These are phyloP conservation scores for Camelus bactrianus DNA, from an alignment of 2,113 vertebrate species.

Conservation along the genomic window DNA sequence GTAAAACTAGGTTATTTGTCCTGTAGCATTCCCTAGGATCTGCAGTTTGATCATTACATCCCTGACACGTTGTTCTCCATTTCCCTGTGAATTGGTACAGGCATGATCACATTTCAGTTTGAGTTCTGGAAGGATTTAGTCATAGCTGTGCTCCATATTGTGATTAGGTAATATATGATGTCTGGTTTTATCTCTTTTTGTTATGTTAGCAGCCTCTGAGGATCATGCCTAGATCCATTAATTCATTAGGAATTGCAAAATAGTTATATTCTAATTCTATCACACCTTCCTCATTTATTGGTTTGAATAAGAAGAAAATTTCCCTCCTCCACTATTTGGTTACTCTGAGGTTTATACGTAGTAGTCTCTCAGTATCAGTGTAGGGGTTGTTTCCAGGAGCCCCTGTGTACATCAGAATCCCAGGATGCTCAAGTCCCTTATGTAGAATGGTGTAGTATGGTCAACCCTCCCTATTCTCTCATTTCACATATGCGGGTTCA, in stretches of 20 bases:
- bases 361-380: too few species aligned
- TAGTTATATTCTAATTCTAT: not conserved
- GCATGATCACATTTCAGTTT: not conserved
- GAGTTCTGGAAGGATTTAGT: not conserved
- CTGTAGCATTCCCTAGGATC: not conserved
- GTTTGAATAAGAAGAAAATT: not conserved
- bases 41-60: not conserved
- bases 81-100: not conserved
- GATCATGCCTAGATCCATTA: not conserved
- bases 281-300: not conserved
- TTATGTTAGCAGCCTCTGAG: not conserved
- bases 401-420: too few species aligned
- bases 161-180: not conserved
- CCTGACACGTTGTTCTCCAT: not conserved
- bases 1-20: not conserved
- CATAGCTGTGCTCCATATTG: not conserved
- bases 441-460: too few species aligned
- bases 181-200: not conserved
- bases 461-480: too few species aligned
- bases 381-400: too few species aligned
- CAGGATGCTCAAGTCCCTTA: too few species aligned
- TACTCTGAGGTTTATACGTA: not conserved
- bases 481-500: too few species aligned
- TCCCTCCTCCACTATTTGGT: not conserved
- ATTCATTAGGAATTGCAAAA: not conserved